Conservation (phyloP, 2,113 vertebrate species). For the Menidia beryllina region DNA sequence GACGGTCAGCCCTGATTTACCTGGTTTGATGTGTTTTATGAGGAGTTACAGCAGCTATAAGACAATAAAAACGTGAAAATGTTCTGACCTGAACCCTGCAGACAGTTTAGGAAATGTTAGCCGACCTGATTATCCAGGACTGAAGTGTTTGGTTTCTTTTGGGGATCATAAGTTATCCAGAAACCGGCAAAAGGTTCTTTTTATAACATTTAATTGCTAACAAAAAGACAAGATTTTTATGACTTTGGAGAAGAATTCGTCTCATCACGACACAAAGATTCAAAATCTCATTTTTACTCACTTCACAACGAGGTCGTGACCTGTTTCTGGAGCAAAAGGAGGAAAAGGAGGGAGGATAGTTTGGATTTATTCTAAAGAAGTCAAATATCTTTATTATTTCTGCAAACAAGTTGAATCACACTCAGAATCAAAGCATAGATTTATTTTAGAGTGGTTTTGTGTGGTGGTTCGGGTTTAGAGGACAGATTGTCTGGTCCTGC, state of each 20-base stretch:
- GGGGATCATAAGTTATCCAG: neutral
- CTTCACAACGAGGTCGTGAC: neutral
- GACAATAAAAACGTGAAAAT: too few species aligned
- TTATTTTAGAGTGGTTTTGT: neutral
- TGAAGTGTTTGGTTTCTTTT: neutral
- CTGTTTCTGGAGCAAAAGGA: too few species aligned
- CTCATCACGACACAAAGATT: neutral
- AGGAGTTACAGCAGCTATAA: too few species aligned
- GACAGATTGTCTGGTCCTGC: neutral
- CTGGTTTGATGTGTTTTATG: too few species aligned
- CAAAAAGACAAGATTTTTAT: slow-evolving; percentile 15
- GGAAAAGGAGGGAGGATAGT: too few species aligned
- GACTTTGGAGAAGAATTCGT: neutral
- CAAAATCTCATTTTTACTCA: neutral
- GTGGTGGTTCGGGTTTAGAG: neutral
- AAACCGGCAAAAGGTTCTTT: slow-evolving; percentile 1
- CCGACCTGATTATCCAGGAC: neutral
- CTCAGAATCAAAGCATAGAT: too few species aligned
- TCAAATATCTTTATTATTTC: too few species aligned
- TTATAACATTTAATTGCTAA: neutral
- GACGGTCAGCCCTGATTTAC: too few species aligned
- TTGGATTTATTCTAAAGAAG: too few species aligned
- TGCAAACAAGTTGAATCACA: too few species aligned
- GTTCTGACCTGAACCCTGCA: too few species aligned
- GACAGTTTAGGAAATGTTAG: too few species aligned